phyloP scores from a whole-genome alignment of 2,888 invertebrate genomes.

The Chirona hameri region DNA sequence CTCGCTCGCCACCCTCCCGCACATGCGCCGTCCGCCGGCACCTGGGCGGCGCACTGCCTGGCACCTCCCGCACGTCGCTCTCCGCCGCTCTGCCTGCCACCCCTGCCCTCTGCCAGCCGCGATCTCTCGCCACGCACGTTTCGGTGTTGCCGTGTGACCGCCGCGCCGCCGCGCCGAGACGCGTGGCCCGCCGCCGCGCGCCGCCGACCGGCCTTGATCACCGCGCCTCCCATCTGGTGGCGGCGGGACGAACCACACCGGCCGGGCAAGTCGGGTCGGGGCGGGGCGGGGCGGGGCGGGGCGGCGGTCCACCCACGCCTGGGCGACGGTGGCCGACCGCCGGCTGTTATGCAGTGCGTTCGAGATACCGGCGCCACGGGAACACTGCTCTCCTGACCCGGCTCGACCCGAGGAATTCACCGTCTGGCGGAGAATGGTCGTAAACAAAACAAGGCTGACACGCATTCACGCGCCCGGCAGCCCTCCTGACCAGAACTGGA shows the following conservation, averaged over 20 bases:
- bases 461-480: not conserved
- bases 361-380: too few relatives aligned
- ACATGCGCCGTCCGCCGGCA: not conserved
- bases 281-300: too few relatives aligned
- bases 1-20: not conserved
- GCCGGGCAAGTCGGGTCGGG: not conserved
- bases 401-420: not conserved
- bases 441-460: not conserved
- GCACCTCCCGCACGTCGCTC: not conserved
- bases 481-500: too few relatives aligned
- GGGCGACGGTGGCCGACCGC: too few relatives aligned
- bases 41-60: not conserved
- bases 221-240: not conserved
- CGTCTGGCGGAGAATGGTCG: not conserved
- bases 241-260: not conserved
- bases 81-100: not conserved
- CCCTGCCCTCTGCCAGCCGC: not conserved
- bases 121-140: not conserved
- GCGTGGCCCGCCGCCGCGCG: not conserved
- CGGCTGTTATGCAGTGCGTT: too few relatives aligned
- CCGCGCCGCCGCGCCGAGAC: not conserved
- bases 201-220: slow-evolving; percentile 5
- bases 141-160: not conserved
- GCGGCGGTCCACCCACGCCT: too few relatives aligned
- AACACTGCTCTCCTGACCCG: too few relatives aligned